Base-by-base conservation (phyloP, 2,888 invertebrate genomes). In the Synanthedon andrenaeformis region DNA sequence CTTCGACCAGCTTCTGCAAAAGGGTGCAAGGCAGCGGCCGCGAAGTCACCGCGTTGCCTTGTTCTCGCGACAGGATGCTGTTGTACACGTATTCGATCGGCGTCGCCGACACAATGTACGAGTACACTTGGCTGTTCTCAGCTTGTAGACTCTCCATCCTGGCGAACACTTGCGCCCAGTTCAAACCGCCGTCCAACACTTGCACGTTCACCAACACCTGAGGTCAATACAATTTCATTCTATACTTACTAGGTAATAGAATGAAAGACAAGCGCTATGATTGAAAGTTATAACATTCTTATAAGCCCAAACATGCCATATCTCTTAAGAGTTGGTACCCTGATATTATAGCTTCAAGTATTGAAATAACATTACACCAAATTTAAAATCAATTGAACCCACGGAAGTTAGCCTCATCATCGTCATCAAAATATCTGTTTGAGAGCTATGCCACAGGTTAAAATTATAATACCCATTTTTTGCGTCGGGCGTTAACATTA, bases 171-270 rank as follows among this genome's bases (percentile, higher is more conserved):
- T 54, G 55, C 3, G 69, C 64, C 74, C 75, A 82, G 35, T 59
- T 66, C 2, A 84, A 62, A 10, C 72, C 62, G 2, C 42, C 1
- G 52, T 85, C 85, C 8, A 69, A 54, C 14, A 86, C 62, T 72
- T 85, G 85, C 4, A 84, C 63, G 62, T 82, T 85, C 4, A 74
- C 76, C n/a, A 85, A 65, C 4, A 80, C 79, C 85, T 85, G 69
- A 5, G 3, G 8, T 10, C 19, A 50, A 50, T 35, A 23, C 23
- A 23, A 4, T 23, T 2, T 2, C 4, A 23, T 23, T 5, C 23
- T 23, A 23, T 5, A 5, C 4, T n/a, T n/a, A n/a, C n/a, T n/a
- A 5, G 23, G n/a, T n/a, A n/a, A 23, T 1, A 23, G 23, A 41
- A 42, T 19, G 49, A 19, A 19, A 3, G 13, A 19, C 17, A 23